phyloP scores from a whole-genome alignment of 2,113 vertebrate species.

The Sterrhoptilus dennistouni region DNA sequence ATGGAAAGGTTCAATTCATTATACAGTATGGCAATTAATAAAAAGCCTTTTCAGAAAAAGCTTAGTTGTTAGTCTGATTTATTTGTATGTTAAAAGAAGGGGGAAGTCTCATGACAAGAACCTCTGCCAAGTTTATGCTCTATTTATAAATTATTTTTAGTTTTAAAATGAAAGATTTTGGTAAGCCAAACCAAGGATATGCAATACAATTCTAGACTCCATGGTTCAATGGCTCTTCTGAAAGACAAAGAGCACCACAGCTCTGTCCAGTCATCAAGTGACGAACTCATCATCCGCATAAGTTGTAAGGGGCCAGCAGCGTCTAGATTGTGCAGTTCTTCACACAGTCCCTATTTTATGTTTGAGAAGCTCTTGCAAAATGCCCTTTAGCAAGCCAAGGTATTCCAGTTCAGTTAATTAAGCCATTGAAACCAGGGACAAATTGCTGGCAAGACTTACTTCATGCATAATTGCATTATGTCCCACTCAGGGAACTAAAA shows the following conservation, averaged over 20 bases:
- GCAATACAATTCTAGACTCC: not conserved
- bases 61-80: constrained; percentile 9
- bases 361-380: not conserved
- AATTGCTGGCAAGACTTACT: not conserved
- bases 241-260: not conserved
- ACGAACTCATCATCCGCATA: not conserved
- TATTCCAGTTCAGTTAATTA: constrained; percentile 18
- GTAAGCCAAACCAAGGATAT: constrained; percentile 10
- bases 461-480: not conserved
- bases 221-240: not conserved
- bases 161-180: constrained; percentile 14
- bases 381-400: not conserved
- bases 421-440: not conserved
- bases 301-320: not conserved
- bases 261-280: not conserved
- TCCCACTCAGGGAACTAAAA: not conserved
- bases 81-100: not conserved
- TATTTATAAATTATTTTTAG: not conserved
- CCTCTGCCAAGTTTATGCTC: not conserved
- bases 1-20: not conserved
- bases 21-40: not conserved
- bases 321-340: not conserved
- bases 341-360: not conserved
- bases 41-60: constrained; percentile 30
- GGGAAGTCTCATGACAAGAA: not conserved